These are phyloP conservation scores for Caenorhabditis auriculariae DNA, from an alignment of 2,888 invertebrate species.

Conservation along the genomic window DNA sequence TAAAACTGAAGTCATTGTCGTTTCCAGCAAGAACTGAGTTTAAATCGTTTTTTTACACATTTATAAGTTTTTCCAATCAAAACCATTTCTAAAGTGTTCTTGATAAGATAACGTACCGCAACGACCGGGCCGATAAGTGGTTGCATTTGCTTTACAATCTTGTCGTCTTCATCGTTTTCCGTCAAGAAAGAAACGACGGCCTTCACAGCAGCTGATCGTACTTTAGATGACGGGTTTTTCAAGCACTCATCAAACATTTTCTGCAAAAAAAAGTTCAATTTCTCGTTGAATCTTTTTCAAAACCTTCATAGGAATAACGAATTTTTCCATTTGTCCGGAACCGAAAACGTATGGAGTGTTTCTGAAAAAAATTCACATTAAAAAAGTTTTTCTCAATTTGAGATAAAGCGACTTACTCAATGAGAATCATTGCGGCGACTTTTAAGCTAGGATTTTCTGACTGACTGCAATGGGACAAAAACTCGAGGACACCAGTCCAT, in stretches of 20 bases:
- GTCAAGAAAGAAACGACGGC: slow-evolving; percentile 76
- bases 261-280: not conserved
- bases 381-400: not conserved
- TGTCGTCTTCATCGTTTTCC: slow-evolving; percentile 86
- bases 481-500: slow-evolving; percentile 79
- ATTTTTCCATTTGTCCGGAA: too few relatives aligned
- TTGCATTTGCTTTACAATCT: slow-evolving; percentile 82
- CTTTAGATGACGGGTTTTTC: slow-evolving; percentile 40
- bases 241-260: slow-evolving; percentile 9
- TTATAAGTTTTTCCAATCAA: too few relatives aligned
- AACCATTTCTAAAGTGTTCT: too few relatives aligned
- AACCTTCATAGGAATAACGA: slow-evolving; percentile 87
- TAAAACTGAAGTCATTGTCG: too few relatives aligned
- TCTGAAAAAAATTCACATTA: slow-evolving; percentile 79
- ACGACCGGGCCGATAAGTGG: too few relatives aligned
- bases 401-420: slow-evolving; percentile 73
- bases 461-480: slow-evolving; percentile 89
- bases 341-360: too few relatives aligned
- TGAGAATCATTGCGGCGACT: slow-evolving; percentile 90
- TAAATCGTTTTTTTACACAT: too few relatives aligned
- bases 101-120: too few relatives aligned
- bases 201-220: slow-evolving; percentile 68
- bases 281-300: slow-evolving; percentile 72
- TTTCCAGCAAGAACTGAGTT: too few relatives aligned
- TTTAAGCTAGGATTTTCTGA: slow-evolving; percentile 80